Evolutionary conservation across 2,113 vertebrate species (phyloP).

Genomic region (Aptenodytes forsteri): DNA sequence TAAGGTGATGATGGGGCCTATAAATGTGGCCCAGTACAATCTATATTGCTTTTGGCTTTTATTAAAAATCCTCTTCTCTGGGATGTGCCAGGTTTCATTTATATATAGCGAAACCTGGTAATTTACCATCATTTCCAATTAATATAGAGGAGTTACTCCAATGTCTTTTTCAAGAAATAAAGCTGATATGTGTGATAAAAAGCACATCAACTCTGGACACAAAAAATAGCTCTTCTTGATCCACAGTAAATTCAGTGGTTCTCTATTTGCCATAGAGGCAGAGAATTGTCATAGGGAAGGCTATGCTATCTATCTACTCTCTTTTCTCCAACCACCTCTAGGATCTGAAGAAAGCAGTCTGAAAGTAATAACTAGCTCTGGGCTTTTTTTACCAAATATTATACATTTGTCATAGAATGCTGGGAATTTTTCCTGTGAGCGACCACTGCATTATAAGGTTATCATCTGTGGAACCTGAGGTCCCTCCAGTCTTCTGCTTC

Average conservation of each 20-base stretch:
- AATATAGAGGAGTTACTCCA: background rate
- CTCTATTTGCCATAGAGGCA: background rate
- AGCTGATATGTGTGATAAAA: background rate
- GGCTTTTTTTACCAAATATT: background rate
- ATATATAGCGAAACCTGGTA: background rate
- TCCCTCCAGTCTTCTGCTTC: background rate
- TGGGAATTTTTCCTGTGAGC: background rate
- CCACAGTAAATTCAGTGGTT: background rate
- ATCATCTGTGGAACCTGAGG: too few species aligned
- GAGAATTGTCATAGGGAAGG: background rate
- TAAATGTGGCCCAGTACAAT: background rate
- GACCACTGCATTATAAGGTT: background rate
- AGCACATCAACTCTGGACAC: background rate
- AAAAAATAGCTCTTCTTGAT: background rate
- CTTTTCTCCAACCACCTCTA: background rate
- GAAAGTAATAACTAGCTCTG: background rate
- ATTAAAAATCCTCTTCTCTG: background rate
- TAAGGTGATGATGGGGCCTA: background rate
- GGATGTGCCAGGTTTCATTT: background rate
- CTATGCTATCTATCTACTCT: background rate
- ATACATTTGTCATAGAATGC: background rate
- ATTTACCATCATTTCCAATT: background rate
- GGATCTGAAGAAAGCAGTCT: background rate
- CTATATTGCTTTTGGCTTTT: background rate
- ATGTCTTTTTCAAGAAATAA: background rate